Evolutionary conservation across 2,888 invertebrate genomes (phyloP).

Genomic region (Anarsia innoxiella): DNA sequence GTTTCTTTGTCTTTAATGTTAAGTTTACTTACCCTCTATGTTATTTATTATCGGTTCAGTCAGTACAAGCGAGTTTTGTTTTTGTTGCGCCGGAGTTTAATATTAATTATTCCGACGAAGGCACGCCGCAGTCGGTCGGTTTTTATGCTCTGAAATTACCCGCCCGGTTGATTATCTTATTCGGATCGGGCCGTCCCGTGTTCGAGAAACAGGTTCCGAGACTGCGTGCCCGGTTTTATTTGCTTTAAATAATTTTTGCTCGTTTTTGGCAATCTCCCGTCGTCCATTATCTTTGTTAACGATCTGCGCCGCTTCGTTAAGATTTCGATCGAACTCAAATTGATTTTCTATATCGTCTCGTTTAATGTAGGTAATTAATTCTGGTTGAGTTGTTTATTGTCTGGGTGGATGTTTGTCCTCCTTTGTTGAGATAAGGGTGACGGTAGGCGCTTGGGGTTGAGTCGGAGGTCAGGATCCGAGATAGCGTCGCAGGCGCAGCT

Average conservation of each 20-base stretch:
- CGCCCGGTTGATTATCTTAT: conserved; percentile 67
- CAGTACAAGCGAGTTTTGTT: conserved; percentile 18
- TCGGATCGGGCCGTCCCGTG: conserved; percentile 46
- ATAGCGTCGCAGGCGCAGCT: conserved; percentile 51
- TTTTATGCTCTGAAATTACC: conserved; percentile 61
- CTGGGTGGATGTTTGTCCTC: conserved; percentile 58
- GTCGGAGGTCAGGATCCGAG: conserved; percentile 56
- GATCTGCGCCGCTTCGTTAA: conserved; percentile 64
- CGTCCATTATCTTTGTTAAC: conserved; percentile 65
- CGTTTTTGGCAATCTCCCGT: conserved; percentile 63
- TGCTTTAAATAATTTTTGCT: conserved; percentile 69
- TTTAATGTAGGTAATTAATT: conserved; percentile 47
- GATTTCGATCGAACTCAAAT: conserved; percentile 60
- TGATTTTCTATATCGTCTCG: conserved; percentile 39
- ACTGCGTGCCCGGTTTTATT: conserved; percentile 64
- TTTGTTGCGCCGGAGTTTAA: conserved; percentile 35
- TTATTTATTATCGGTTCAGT: conserved; percentile 11
- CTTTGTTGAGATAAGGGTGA: conserved; percentile 61
- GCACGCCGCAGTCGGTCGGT: conserved; percentile 38
- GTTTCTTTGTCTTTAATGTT: conserved; percentile 10
- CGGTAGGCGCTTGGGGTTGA: conserved; percentile 46
- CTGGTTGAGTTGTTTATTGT: conserved; percentile 51
- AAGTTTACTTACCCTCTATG: conserved; percentile 8
- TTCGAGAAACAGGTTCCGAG: conserved; percentile 51
- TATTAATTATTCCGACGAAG: conserved; percentile 56